Evolutionary conservation across 2,888 invertebrate species (phyloP).

Genomic region (Cryptus armator): DNA sequence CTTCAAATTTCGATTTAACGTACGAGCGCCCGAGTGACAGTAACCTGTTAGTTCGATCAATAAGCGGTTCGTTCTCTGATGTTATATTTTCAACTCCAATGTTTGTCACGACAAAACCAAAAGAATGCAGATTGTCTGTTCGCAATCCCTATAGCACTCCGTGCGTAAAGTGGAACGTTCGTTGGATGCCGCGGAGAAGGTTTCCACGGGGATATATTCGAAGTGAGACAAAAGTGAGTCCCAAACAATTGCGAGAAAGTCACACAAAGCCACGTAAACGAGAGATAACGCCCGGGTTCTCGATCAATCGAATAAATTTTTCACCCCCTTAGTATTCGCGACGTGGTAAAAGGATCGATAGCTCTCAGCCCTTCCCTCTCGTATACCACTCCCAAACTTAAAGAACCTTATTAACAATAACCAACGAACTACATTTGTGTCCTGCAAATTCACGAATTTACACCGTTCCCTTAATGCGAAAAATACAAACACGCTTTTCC

Average conservation of each 20-base stretch:
- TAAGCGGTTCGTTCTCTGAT: too few species aligned
- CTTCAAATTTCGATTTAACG: too few species aligned
- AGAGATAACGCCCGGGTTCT: not conserved
- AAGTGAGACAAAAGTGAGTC: not conserved
- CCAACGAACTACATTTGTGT: not conserved
- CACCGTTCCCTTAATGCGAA: not conserved
- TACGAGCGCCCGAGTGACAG: too few species aligned
- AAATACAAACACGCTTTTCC: slow-evolving; percentile 44
- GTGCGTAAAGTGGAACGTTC: too few species aligned
- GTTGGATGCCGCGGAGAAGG: too few species aligned
- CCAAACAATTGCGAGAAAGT: slow-evolving; percentile 17
- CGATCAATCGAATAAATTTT: slow-evolving; percentile 40
- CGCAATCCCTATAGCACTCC: too few species aligned
- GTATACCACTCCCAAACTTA: not conserved
- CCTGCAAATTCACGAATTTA: not conserved
- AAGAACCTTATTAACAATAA: slow-evolving; percentile 19
- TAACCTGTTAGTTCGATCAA: too few species aligned
- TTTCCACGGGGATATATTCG: not conserved
- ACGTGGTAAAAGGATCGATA: slow-evolving; percentile 25
- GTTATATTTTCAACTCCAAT: too few species aligned
- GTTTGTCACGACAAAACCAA: too few species aligned
- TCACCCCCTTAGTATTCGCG: slow-evolving; percentile 19
- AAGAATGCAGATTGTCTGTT: too few species aligned
- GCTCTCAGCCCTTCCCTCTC: not conserved
- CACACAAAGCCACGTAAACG: not conserved